Conservation (phyloP, 1,140 invertebrate genomes). For the Bombus superbus region DNA sequence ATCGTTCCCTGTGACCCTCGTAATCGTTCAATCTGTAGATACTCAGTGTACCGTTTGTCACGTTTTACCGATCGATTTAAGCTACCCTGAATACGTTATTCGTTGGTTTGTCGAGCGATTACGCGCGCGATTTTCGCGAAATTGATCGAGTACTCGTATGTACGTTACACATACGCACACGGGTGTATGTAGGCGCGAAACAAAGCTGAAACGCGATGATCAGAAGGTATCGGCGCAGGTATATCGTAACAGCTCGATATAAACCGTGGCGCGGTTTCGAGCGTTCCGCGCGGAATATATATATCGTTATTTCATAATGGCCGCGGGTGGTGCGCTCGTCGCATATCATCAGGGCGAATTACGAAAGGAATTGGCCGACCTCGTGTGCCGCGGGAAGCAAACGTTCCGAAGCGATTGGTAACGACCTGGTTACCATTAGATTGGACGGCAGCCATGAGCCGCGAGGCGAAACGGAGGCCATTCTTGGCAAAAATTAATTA, state of each 20-base stretch:
- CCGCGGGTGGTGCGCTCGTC: slow-evolving; percentile 62
- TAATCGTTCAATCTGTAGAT: no score
- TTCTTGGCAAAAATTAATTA: slow-evolving; percentile 45
- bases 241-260: slow-evolving; percentile 58
- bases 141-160: background rate
- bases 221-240: background rate
- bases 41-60: background rate
- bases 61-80: background rate
- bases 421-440: slow-evolving; percentile 45
- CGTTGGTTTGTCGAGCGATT: slow-evolving; percentile 12
- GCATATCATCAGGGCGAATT: slow-evolving; percentile 66
- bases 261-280: background rate
- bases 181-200: slow-evolving; percentile 17
- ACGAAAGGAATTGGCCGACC: slow-evolving; percentile 70
- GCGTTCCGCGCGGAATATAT: slow-evolving; percentile 58
- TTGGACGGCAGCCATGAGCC: slow-evolving; percentile 28
- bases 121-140: slow-evolving; percentile 12
- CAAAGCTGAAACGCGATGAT: slow-evolving; percentile 1
- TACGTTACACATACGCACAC: background rate
- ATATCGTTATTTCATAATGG: slow-evolving; percentile 70
- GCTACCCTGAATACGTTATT: background rate
- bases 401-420: slow-evolving; percentile 56
- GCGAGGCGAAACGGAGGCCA: slow-evolving; percentile 16
- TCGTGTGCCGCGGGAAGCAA: slow-evolving; percentile 52
- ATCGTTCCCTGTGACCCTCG: no score